These are phyloP conservation scores for Parapristionchus giblindavisi DNA, from an alignment of 2,888 invertebrate genomes.

Conservation along the genomic window DNA sequence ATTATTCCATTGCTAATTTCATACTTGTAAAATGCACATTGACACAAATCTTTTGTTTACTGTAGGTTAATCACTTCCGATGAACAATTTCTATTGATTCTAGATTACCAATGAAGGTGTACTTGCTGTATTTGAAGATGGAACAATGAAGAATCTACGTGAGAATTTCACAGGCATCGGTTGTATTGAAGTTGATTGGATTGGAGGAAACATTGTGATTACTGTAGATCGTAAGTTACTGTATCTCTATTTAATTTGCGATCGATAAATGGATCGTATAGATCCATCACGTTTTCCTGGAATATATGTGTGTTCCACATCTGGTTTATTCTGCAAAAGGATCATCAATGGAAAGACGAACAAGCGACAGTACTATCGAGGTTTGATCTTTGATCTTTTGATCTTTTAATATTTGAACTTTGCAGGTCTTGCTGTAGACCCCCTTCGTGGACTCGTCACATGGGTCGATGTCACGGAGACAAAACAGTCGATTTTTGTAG, in stretches of 20 bases:
- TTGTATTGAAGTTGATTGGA: slow-evolving; percentile 50
- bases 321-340: slow-evolving; percentile 49
- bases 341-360: slow-evolving; percentile 40
- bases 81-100: slow-evolving; percentile 24
- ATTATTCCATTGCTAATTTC: too few species aligned
- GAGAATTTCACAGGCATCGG: slow-evolving; percentile 47
- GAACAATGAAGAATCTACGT: slow-evolving; percentile 41
- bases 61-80: too few species aligned
- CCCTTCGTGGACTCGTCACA: slow-evolving; percentile 45
- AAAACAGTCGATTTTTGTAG: slow-evolving; percentile 87
- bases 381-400: too few species aligned
- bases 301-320: slow-evolving; percentile 45
- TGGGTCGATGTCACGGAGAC: slow-evolving; percentile 70
- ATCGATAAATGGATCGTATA: too few species aligned
- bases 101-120: too few species aligned
- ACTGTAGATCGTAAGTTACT: slow-evolving; percentile 42
- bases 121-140: slow-evolving; percentile 39
- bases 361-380: slow-evolving; percentile 33
- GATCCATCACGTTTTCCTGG: slow-evolving; percentile 44
- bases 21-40: too few species aligned
- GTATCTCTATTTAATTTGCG: neutral
- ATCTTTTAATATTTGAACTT: too few species aligned
- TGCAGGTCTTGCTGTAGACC: slow-evolving; percentile 53
- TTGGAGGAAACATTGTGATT: slow-evolving; percentile 47
- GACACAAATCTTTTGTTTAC: too few species aligned